Percentiles rank a stretch among this genome's conserved stretches.
These are phyloP conservation scores for Frieseomelitta varia DNA, from an alignment of 1,140 invertebrate genomes.

Conservation along the genomic window DNA sequence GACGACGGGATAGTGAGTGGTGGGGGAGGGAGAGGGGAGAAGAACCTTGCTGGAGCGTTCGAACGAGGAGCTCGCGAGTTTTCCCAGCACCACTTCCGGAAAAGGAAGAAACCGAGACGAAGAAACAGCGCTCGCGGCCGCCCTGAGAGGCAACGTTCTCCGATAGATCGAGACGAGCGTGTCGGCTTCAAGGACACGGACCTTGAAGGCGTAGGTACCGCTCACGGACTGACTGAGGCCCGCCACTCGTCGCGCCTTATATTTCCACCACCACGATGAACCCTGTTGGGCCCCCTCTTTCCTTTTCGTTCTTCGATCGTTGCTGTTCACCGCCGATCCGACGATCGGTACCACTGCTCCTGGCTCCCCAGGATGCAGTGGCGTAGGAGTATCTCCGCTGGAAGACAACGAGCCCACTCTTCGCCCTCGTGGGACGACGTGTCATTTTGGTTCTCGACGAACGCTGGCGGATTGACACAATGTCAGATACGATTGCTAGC, in stretches of 20 bases:
- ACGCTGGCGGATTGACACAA: background rate
- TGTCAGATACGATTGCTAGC: background rate
- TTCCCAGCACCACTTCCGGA: conserved; percentile 28
- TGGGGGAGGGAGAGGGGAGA: too few relatives aligned
- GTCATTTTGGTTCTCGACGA: too few relatives aligned
- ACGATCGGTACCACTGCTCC: conserved; percentile 22
- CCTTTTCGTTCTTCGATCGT: conserved; percentile 17
- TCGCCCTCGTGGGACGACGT: background rate
- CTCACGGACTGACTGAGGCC: conserved; percentile 79
- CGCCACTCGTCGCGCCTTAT: conserved; percentile 78
- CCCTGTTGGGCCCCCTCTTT: conserved; percentile 59
- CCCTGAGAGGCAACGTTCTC: background rate
- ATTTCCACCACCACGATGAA: conserved; percentile 80
- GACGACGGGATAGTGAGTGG: background rate
- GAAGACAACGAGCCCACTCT: background rate
- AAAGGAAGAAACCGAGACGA: too few relatives aligned
- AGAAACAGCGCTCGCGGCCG: conserved; percentile 23
- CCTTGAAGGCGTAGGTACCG: conserved; percentile 78
- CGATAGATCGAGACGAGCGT: conserved; percentile 19
- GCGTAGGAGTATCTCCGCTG: conserved; percentile 27
- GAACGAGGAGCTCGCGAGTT: background rate
- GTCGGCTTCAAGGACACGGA: conserved; percentile 70
- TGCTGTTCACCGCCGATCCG: conserved; percentile 41
- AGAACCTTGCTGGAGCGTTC: background rate
- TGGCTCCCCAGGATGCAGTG: conserved; percentile 17